Evolutionary conservation across 1,140 invertebrate species (phyloP).

Genomic region (Drosophila neocordata): DNA sequence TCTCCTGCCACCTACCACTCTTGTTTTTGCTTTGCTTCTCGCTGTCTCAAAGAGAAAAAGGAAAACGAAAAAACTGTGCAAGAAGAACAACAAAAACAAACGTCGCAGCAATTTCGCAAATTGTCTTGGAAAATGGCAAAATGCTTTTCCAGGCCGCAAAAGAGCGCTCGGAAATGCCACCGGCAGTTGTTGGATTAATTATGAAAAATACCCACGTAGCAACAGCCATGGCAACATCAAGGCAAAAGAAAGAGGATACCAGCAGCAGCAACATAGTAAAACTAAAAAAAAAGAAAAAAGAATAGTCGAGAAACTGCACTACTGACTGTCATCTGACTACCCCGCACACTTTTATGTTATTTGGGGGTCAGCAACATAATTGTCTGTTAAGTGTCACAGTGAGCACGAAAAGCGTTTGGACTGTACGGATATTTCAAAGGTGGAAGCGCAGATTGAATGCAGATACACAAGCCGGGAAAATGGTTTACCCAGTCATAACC

Average conservation of each 20-base stretch:
- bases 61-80: constrained; percentile 36
- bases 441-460: not conserved
- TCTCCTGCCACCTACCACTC: not conserved
- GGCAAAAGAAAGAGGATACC: not conserved
- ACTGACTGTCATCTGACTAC: constrained; percentile 13
- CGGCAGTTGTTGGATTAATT: constrained; percentile 79
- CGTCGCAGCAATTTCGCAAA: constrained; percentile 69
- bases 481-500: constrained; percentile 2
- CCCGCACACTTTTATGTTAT: constrained; percentile 10
- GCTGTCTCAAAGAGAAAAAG: constrained; percentile 25
- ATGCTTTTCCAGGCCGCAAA: constrained; percentile 47
- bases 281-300: not conserved
- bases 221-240: not conserved
- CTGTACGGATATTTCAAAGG: constrained; percentile 2
- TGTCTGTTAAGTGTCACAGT: constrained; percentile 79
- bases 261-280: not conserved
- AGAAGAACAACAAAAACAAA: constrained; percentile 27
- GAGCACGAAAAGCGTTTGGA: constrained; percentile 46
- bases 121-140: constrained; percentile 71
- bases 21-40: constrained; percentile 23
- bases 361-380: constrained; percentile 74
- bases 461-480: constrained; percentile 4
- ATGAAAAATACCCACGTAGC: constrained; percentile 61
- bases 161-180: constrained; percentile 68
- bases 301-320: constrained; percentile 27